A percentile compares a stretch with the other conserved stretches of the same genome.
Evolutionary conservation across 2,113 vertebrate species (phyloP).

Genomic region (Macaca nemestrina): DNA sequence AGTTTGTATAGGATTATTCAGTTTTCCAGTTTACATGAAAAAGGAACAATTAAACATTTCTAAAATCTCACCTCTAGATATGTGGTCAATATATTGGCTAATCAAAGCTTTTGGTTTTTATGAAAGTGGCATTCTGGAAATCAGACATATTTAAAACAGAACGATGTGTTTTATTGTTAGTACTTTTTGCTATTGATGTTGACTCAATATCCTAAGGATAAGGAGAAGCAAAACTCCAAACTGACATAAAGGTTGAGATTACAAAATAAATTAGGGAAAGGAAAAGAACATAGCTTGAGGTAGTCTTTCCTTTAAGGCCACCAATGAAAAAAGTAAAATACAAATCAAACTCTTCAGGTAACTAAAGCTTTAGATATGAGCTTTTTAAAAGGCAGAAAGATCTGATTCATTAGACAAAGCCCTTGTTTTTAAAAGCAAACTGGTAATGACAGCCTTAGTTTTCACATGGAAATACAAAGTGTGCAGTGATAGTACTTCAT

Average conservation of each 20-base stretch:
- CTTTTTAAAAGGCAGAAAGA: neutral
- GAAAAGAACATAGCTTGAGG: neutral
- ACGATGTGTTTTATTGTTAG: neutral
- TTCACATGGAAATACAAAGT: neutral
- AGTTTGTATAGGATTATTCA: conserved; percentile 64
- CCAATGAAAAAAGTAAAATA: neutral
- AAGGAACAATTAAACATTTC: conserved; percentile 55
- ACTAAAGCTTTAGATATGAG: neutral
- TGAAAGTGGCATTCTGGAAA: neutral
- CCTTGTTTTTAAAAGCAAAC: neutral
- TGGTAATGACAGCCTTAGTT: neutral
- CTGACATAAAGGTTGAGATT: neutral
- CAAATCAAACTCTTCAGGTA: neutral
- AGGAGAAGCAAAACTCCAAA: neutral
- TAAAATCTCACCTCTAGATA: conserved; percentile 46
- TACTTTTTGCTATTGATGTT: neutral
- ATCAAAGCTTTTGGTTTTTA: neutral
- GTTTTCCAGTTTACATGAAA: conserved; percentile 60
- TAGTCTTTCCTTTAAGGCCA: neutral
- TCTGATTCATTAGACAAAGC: neutral
- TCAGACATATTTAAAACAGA: neutral
- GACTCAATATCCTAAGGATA: neutral
- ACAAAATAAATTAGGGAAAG: neutral
- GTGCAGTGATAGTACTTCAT: neutral
- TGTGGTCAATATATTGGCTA: conserved; percentile 53